Evolutionary conservation across 2,113 vertebrate genomes (phyloP).

Genomic region (Myrmecobius fasciatus): DNA sequence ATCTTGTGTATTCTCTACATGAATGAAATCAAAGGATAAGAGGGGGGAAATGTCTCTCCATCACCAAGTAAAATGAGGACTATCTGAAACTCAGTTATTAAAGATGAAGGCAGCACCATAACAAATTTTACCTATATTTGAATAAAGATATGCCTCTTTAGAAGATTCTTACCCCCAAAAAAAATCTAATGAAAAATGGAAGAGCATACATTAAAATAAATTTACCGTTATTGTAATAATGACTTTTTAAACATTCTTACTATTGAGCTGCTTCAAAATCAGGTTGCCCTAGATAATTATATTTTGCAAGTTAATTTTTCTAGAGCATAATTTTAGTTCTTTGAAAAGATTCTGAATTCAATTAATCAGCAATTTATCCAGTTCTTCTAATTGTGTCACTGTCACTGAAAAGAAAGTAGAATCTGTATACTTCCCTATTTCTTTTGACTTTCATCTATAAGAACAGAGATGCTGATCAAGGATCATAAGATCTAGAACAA

Average conservation of each 20-base stretch:
- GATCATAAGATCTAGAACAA: not conserved
- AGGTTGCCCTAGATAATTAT: slow-evolving; percentile 24
- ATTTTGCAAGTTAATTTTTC: slow-evolving; percentile 36
- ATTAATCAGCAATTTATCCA: not conserved
- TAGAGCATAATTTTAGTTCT: not conserved
- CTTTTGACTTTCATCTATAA: not conserved
- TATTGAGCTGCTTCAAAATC: slow-evolving; percentile 18
- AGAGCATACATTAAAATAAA: not conserved
- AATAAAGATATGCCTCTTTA: not conserved
- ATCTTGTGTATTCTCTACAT: no score
- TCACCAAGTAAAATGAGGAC: not conserved
- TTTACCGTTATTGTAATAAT: no score
- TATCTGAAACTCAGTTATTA: slow-evolving; percentile 5
- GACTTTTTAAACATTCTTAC: not conserved
- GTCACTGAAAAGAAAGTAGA: no score
- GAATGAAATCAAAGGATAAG: no score
- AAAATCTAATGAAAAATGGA: not conserved
- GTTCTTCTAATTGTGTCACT: not conserved
- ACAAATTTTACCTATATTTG: not conserved
- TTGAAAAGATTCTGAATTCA: not conserved
- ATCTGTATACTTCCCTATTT: no score
- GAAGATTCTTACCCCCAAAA: not conserved
- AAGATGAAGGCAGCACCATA: not conserved
- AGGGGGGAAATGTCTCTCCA: not conserved
- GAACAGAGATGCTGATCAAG: not conserved